Evolutionary conservation across 2,113 vertebrate species (phyloP), one percentile per base, ranked within the genome.

Genomic region (Pongo abelii): DNA sequence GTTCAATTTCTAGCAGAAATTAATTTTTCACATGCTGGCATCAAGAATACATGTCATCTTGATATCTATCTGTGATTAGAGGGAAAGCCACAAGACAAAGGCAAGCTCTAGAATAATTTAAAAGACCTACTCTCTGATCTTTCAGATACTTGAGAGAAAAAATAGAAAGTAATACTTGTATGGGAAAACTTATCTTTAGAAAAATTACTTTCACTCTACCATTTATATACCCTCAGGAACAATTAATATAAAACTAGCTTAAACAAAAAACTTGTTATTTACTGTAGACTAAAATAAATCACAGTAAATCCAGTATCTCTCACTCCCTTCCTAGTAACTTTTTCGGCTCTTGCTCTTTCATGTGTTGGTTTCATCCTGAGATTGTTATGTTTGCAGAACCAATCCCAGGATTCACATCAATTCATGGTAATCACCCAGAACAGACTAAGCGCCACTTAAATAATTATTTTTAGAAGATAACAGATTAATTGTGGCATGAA

Each of bases 1-100:
- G 86, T 96, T 98, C 91, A 93, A 8, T 70, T 93, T 96, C 88
- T 38, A 93, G 80, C 12, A 97, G 89, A 93, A 97, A 96, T 94
- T 95, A 83, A 96, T 97, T 96, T 96, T 97, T 97, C 52, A 93
- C 30, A 64, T 92, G 18, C 55, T 96, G 80, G 14, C 35, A 75
- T 87, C 52, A 94, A 94, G n/a, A 93, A 55, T 83, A 69, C 40
- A 80, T 35, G 35, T 9, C 77, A 9, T 50, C n/a, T 91, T 93
- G 83, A 89, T 97, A 67, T 86, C 61, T 86, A 8, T 95, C 50
- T 95, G 25, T 94, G 64, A 91, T 97, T 94, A 97, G 43, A 85
- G 50, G 48, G 32, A 80, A 86, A 95, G 52, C 9, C 52, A 61
- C 17, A 91, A 93, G 86, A 96, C 88, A 94, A 97, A 95, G 61